Percentiles rank a stretch among this genome's conserved stretches.
phyloP scores from a whole-genome alignment of 2,113 vertebrate genomes.

The Campylorhamphus procurvoides region DNA sequence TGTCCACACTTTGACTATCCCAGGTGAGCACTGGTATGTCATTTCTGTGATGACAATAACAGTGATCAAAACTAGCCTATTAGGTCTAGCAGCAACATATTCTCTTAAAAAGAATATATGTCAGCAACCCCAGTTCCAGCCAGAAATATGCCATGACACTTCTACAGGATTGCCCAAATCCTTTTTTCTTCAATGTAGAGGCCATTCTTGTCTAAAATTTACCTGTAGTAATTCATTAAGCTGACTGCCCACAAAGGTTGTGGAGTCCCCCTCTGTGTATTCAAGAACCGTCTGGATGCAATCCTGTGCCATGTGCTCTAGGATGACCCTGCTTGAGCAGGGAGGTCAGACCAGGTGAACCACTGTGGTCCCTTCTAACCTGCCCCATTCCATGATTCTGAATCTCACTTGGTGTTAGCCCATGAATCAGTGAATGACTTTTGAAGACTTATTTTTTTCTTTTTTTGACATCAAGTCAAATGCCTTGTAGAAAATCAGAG shows the following conservation, averaged over 20 bases:
- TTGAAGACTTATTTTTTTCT: background rate
- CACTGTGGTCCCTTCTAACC: background rate
- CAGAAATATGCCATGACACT: background rate
- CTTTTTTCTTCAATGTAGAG: background rate
- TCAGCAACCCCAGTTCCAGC: background rate
- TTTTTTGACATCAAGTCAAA: background rate
- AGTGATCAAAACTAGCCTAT: background rate
- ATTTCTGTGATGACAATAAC: background rate
- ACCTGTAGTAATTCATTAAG: background rate
- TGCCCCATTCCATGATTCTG: background rate
- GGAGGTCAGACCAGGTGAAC: background rate
- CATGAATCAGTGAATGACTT: background rate
- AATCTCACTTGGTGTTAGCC: background rate
- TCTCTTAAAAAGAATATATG: background rate
- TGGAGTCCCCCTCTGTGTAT: background rate
- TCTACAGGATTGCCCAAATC: background rate
- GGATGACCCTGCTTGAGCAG: background rate
- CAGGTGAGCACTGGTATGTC: background rate
- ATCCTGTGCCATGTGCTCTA: background rate
- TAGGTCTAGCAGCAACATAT: background rate
- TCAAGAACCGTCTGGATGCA: background rate
- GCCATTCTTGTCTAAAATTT: background rate
- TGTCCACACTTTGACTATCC: background rate
- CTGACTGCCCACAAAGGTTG: background rate
- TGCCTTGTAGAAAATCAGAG: background rate